Conservation (phyloP, 2,888 invertebrate species). For the Digitonthophagus gazella region DNA sequence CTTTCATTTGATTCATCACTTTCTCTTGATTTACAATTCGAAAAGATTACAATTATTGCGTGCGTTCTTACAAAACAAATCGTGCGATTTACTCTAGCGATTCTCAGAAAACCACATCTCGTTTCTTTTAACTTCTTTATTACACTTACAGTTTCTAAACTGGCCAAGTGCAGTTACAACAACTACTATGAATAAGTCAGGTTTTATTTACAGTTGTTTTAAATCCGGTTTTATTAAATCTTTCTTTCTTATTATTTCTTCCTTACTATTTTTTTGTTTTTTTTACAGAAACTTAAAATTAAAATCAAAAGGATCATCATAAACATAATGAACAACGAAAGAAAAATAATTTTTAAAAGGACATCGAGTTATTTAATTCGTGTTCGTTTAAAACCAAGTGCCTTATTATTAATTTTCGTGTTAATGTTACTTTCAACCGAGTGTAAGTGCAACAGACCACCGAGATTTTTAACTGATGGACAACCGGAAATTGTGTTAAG, state of each 20-base stretch:
- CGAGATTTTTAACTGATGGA: constrained; percentile 83
- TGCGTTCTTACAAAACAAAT: not conserved
- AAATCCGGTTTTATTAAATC: no score
- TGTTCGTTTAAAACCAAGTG: constrained; percentile 29
- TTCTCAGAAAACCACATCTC: not conserved
- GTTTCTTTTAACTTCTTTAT: not conserved
- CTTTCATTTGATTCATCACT: no score
- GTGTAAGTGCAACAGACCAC: constrained; percentile 67
- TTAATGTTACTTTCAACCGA: constrained; percentile 14
- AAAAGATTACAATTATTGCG: not conserved
- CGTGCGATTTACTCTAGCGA: not conserved
- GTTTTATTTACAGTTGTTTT: not conserved
- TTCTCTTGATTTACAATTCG: not conserved
- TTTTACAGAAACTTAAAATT: no score
- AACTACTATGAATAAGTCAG: not conserved
- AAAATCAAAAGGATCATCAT: no score
- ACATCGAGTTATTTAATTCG: constrained; percentile 24
- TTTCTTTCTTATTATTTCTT: no score
- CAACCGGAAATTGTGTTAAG: constrained; percentile 89
- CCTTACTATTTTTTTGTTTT: no score
- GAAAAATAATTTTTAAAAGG: not conserved
- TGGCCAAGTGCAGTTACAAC: not conserved
- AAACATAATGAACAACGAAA: not conserved
- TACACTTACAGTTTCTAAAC: not conserved
- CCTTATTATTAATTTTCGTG: not conserved